Percentiles rank a stretch among this genome's conserved stretches.
phyloP scores from a whole-genome alignment of 2,888 invertebrate species.

The Acanthosepion esculentum region DNA sequence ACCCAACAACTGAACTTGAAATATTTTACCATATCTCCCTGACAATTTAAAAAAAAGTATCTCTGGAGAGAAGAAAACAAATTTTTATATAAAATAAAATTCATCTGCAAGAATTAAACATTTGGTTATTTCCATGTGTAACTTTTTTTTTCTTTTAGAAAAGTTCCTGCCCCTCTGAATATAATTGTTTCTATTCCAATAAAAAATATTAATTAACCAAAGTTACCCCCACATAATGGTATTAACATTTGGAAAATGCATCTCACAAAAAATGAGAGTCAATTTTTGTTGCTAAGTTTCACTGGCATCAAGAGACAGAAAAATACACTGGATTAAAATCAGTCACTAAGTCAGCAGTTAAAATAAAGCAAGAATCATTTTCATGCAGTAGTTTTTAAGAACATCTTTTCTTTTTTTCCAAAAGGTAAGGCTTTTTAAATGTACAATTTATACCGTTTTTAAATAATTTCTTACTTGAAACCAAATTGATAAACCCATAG shows the following conservation, averaged over 20 bases:
- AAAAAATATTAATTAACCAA: not conserved
- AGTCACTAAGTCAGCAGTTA: not conserved
- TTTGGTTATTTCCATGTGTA: too few relatives aligned
- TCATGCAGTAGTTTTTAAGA: too few relatives aligned
- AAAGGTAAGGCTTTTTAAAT: not conserved
- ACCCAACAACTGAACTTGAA: too few relatives aligned
- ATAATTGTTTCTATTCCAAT: not conserved
- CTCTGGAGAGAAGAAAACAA: too few relatives aligned
- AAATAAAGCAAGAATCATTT: not conserved
- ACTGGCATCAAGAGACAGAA: not conserved
- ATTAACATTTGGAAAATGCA: not conserved
- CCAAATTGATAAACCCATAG: not conserved
- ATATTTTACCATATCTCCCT: too few relatives aligned
- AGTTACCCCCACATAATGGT: not conserved
- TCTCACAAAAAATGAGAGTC: not conserved
- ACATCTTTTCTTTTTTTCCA: too few relatives aligned
- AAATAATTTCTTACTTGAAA: not conserved
- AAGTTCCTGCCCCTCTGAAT: too few relatives aligned
- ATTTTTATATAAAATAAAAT: too few relatives aligned
- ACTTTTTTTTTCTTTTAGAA: too few relatives aligned
- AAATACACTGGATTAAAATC: not conserved
- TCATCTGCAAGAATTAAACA: too few relatives aligned
- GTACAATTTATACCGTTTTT: not conserved
- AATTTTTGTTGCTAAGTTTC: not conserved
- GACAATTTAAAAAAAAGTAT: too few relatives aligned